These are phyloP conservation scores for Amphipoea lucens DNA, from an alignment of 2,888 invertebrate genomes.

Conservation along the genomic window DNA sequence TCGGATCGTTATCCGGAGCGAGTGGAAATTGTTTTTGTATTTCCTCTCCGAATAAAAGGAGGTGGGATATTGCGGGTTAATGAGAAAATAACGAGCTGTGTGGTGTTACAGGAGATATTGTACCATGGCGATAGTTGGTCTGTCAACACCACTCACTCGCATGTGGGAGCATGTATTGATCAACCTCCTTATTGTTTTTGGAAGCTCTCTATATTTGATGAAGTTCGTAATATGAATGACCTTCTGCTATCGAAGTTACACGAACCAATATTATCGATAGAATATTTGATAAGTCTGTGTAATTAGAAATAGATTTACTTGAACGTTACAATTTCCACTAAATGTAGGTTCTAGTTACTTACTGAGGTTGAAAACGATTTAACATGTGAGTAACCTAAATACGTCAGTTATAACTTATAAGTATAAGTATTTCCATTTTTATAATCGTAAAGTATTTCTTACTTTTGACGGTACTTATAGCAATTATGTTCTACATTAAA, in stretches of 20 bases:
- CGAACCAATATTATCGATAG: constrained; percentile 47
- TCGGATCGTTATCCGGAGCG: constrained; percentile 77
- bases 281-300: constrained; percentile 46
- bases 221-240: constrained; percentile 66
- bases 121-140: constrained; percentile 53
- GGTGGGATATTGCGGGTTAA: constrained; percentile 64
- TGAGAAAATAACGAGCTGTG: constrained; percentile 68
- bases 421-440: neutral
- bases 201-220: constrained; percentile 68
- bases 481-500: neutral
- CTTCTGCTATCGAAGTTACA: constrained; percentile 53
- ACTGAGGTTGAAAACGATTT: constrained; percentile 2
- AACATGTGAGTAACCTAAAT: constrained; percentile 10
- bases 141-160: constrained; percentile 69
- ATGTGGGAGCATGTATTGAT: constrained; percentile 78
- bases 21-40: constrained; percentile 78
- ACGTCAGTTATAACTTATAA: neutral
- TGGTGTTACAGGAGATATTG: constrained; percentile 35
- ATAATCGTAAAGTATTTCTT: neutral
- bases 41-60: constrained; percentile 59
- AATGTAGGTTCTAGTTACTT: neutral
- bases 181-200: constrained; percentile 75
- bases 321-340: constrained; percentile 26
- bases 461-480: neutral
- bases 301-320: constrained; percentile 48